Evolutionary conservation across 2,113 vertebrate species (phyloP).

Genomic region (Nothobranchius furzeri): DNA sequence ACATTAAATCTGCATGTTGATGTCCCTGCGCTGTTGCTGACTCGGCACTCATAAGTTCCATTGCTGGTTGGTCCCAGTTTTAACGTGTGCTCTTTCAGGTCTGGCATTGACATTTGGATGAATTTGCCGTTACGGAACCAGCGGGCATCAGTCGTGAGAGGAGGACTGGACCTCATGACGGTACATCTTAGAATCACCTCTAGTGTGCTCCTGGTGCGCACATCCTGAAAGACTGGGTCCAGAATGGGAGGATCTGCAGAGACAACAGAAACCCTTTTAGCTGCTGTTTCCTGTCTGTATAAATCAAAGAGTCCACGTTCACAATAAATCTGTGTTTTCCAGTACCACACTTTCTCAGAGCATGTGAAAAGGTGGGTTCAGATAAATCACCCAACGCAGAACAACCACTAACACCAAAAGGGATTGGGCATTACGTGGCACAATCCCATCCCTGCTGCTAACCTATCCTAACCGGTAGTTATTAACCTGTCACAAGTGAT

Average conservation of each 20-base stretch:
- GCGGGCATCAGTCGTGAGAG: slow-evolving; percentile 83
- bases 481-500: slow-evolving; percentile 69
- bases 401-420: slow-evolving; percentile 23
- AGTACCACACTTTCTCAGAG: slow-evolving; percentile 6
- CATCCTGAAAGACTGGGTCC: slow-evolving; percentile 87
- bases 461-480: slow-evolving; percentile 63
- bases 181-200: slow-evolving; percentile 86
- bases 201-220: slow-evolving; percentile 85
- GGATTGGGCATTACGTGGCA: slow-evolving; percentile 15
- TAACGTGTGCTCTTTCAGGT: slow-evolving; percentile 87
- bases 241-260: slow-evolving; percentile 86
- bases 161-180: slow-evolving; percentile 88
- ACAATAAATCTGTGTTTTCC: background rate
- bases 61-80: slow-evolving; percentile 86
- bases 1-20: slow-evolving; percentile 90
- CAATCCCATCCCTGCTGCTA: slow-evolving; percentile 31
- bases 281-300: no score
- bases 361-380: slow-evolving; percentile 18
- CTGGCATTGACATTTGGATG: slow-evolving; percentile 74
- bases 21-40: slow-evolving; percentile 90
- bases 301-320: background rate
- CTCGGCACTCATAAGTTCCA: slow-evolving; percentile 89
- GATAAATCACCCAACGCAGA: slow-evolving; percentile 29
- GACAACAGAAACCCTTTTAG: background rate
- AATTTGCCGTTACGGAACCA: slow-evolving; percentile 88